Percentiles rank a stretch among this genome's conserved stretches.
Evolutionary conservation across 2,113 vertebrate species (phyloP).

Genomic region (Rhinolophus sinicus): DNA sequence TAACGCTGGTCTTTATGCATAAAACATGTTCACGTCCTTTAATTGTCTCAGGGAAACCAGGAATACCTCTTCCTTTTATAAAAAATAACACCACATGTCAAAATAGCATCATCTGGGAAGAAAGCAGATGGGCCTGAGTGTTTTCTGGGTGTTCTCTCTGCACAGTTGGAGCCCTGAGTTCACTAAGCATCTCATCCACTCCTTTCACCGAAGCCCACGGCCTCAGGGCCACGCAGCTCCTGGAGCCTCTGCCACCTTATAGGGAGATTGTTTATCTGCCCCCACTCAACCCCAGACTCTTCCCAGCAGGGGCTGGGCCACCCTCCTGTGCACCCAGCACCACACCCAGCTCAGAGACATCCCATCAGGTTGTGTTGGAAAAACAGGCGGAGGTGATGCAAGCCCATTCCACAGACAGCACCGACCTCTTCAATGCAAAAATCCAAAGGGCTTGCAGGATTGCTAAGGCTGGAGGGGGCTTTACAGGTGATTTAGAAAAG

Average conservation of each 20-base stretch:
- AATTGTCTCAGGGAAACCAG: slow-evolving; percentile 7
- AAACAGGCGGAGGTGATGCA: rapidly evolving
- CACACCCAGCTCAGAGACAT: rapidly evolving
- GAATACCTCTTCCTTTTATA: neutral
- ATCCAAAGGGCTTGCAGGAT: neutral
- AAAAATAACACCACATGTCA: neutral
- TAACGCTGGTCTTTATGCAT: neutral
- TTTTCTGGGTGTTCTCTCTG: neutral
- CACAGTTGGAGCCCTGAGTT: neutral
- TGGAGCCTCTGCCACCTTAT: neutral
- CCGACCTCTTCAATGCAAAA: rapidly evolving
- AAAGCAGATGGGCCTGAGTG: neutral
- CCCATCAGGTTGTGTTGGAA: neutral
- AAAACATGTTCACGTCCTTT: slow-evolving; percentile 32
- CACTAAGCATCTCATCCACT: neutral
- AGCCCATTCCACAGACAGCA: too few species aligned
- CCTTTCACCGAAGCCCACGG: neutral
- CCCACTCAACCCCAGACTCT: too few species aligned
- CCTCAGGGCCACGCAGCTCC: neutral
- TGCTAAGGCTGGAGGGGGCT: neutral
- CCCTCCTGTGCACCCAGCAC: too few species aligned
- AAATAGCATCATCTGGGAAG: neutral
- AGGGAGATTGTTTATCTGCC: neutral
- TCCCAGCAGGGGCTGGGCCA: neutral
- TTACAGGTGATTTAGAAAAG: neutral